Base-by-base conservation (phyloP, 2,888 invertebrate genomes). In the Candidula unifasciata region DNA sequence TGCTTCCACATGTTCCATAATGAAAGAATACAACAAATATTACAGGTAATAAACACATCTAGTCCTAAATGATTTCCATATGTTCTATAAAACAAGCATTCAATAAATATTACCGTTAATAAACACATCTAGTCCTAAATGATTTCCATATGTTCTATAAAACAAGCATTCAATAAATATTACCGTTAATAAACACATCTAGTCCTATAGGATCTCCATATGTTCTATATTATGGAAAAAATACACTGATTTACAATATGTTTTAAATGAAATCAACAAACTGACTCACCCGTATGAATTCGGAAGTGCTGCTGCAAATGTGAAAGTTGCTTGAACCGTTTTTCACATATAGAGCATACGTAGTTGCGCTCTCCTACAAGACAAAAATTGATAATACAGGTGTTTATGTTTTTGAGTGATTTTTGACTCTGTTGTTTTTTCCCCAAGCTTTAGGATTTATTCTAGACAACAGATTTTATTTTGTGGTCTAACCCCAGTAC, bases 261-360 rank as follows among this genome's bases (percentile, higher is more conserved):
- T n/a, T 35, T 24, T 35, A 35, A 24, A 37, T 16, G 35, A 21
- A 71, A 71, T 44, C 73, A 73, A 73, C 82, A 76, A 13, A 18
- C 18, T 27, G 30, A 76, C 86, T 87, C 80, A 98, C 98, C 98
- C 94, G 98, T 98, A 94, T 98, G 98, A 85, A 98, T 95, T 91
- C 98, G 95, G 81, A 98, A 98, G 94, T 98, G 98, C 93, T 98
- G 98, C 93, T 98, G 98, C 21, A 99, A 98, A 94, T 98, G 99
- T 91, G 97, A 97, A 88, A 99, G 95, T 94, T 98, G 98, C 94
- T 99, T 99, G 95, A 99, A 99, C 93, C 98, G 95, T 89, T 98
- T 95, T 94, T 98, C 98, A 94, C 98, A 98, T 95, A 98, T 98
- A 93, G 97, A 97, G 95, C 98, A 98, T 95, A 98, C 98, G 95